Conservation (phyloP, 2,888 invertebrate genomes). For the Carpatolechia fugitivella region DNA sequence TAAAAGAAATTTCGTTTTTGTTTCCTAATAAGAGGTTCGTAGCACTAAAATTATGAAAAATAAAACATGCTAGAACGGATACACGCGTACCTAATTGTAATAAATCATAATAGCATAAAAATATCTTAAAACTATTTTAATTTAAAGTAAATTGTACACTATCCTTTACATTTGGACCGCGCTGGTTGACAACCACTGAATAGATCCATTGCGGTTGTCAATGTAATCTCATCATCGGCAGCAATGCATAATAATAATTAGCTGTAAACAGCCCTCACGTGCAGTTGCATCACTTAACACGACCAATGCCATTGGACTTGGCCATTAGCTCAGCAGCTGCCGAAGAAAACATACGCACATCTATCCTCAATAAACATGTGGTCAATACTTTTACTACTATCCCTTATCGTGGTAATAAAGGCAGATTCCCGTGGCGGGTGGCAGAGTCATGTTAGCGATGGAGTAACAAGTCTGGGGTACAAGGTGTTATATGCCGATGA, state of each 20-base stretch:
- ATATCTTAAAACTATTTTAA: too few relatives aligned
- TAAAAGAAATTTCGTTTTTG: too few relatives aligned
- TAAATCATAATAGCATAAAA: too few relatives aligned
- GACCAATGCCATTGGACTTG: conserved; percentile 25
- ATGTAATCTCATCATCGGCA: conserved; percentile 16
- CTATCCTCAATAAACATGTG: conserved; percentile 36
- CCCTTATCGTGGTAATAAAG: conserved; percentile 24
- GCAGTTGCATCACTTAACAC: conserved; percentile 42
- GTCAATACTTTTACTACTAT: conserved; percentile 25
- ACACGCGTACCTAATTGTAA: too few relatives aligned
- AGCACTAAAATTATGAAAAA: too few relatives aligned
- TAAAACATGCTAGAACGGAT: too few relatives aligned
- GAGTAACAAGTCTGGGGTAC: conserved; percentile 47
- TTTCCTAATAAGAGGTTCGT: too few relatives aligned
- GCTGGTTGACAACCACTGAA: conserved; percentile 3
- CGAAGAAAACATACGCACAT: conserved; percentile 18
- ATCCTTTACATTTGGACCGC: too few relatives aligned
- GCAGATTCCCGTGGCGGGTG: conserved; percentile 36
- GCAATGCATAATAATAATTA: conserved; percentile 48
- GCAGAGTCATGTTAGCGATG: conserved; percentile 44
- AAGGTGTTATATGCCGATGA: conserved; percentile 60
- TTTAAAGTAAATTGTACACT: too few relatives aligned
- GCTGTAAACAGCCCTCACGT: conserved; percentile 39
- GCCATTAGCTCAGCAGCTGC: conserved; percentile 22
- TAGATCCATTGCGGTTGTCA: background rate